Evolutionary conservation across 2,797 vertebrate genomes (phyloP), one percentile per base, ranked within the genome.

Genomic region (Cuculus canorus): DNA sequence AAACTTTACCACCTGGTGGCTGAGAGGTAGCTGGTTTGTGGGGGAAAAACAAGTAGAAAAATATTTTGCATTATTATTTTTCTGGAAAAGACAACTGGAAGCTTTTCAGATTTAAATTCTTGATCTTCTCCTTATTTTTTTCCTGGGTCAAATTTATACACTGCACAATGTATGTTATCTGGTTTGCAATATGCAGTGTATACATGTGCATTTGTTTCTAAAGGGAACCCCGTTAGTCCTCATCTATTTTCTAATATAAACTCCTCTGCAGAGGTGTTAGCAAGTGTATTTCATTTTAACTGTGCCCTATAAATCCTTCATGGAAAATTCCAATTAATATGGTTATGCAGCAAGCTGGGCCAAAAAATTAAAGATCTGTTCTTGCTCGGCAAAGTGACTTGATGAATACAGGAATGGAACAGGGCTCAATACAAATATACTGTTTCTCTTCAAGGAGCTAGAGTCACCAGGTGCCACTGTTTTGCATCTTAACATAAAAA

Each of bases 401-500:
- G 89, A 96, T 97, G 95, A 96, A 95, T 95, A 94, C 75, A 59
- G 80, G 81, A 86, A 90, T 90, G 94, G 89, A 95, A 87, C 84
- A 96, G 76, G 76, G 92, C 73, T 96, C 90, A 93, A 77, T 97
- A 96, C 79, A 95, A 95, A 97, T 97, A 97, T 94, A 88, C 63
- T 77, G 35, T 80, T 96, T 96, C 94, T 94, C 71, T 93, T 96
- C 88, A 95, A 93, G 97, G 83, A 96, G 84, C 87, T 82, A 78
- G 92, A 96, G 91, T 96, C 96, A 91, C 94, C 13, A 53, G 93
- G 87, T 96, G 94, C 96, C 96, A 96, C 92, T 96, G 71, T 93
- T 98, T 97, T 97, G 97, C 97, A 97, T 98, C 97, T 97, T 97
- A 96, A 97, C 96, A 94, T 96, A 95, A 97, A 97, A 97, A 97